Percentiles rank a stretch among this genome's conserved stretches.
Evolutionary conservation across 2,797 vertebrate species (phyloP).

Genomic region (Hybognathus amarus): DNA sequence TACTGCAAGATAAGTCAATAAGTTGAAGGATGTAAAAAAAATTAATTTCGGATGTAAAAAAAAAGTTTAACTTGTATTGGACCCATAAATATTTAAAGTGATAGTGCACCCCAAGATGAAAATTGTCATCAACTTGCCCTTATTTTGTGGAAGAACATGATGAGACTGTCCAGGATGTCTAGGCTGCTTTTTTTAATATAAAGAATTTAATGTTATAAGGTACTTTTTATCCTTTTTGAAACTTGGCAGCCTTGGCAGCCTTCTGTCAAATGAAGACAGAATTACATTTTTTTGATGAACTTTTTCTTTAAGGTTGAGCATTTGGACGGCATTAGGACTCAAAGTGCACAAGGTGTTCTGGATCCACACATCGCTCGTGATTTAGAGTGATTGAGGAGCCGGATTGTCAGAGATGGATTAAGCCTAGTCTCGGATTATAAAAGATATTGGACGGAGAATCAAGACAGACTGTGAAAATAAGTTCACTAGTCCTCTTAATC

Average conservation of each 20-base stretch:
- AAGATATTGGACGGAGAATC: conserved; percentile 22
- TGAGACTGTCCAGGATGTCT: neutral
- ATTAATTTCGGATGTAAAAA: no score
- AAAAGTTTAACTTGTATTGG: no score
- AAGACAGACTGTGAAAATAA: conserved; percentile 29
- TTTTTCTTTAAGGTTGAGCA: neutral
- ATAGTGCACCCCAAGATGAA: neutral
- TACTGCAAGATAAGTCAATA: neutral
- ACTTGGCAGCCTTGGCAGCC: neutral
- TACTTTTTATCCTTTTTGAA: neutral
- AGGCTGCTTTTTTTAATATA: neutral
- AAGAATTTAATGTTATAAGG: neutral
- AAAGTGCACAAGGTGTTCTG: conserved; percentile 5
- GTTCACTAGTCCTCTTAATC: conserved; percentile 37
- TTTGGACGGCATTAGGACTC: neutral
- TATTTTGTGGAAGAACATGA: neutral
- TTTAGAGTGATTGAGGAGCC: conserved; percentile 32
- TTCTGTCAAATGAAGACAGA: no score
- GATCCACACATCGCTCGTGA: conserved; percentile 17
- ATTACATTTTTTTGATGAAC: neutral
- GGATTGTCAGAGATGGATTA: conserved; percentile 23
- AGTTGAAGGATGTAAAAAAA: neutral
- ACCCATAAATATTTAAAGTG: no score
- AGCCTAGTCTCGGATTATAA: conserved; percentile 39
- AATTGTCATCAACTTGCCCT: neutral